These are phyloP conservation scores for Heterochromis multidens DNA, from an alignment of 2,113 vertebrate genomes.

Conservation along the genomic window DNA sequence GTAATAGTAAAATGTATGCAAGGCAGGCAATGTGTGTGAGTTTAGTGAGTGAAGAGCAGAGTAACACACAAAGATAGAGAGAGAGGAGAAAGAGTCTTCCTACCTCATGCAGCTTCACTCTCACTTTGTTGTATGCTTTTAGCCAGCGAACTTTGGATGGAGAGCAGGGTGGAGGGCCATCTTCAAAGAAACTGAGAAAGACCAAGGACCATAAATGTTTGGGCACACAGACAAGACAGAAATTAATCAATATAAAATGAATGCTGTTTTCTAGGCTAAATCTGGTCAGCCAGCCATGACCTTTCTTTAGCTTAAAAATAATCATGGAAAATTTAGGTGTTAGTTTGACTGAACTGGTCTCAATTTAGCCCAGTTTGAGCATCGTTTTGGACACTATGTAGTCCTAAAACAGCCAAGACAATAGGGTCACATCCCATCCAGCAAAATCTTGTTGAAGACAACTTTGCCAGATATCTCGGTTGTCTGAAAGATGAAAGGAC, in stretches of 20 bases:
- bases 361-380: background rate
- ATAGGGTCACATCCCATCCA: background rate
- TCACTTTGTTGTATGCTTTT: constrained; percentile 70
- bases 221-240: background rate
- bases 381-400: background rate
- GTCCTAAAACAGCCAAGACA: background rate
- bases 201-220: background rate
- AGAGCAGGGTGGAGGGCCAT: constrained; percentile 58
- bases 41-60: background rate
- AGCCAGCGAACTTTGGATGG: constrained; percentile 66
- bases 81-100: background rate
- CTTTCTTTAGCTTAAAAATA: fast-evolving
- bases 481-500: background rate
- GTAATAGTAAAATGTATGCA: background rate
- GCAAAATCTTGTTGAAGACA: background rate
- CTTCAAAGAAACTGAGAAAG: constrained; percentile 34
- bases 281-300: no score
- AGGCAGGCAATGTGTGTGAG: background rate
- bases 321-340: background rate
- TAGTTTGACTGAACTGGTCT: fast-evolving
- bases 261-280: background rate
- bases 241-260: background rate
- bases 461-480: fast-evolving
- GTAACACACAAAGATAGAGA: background rate
- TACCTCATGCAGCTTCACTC: constrained; percentile 59